phyloP scores from a whole-genome alignment of 2,113 vertebrate genomes.

The Neogale vison region DNA sequence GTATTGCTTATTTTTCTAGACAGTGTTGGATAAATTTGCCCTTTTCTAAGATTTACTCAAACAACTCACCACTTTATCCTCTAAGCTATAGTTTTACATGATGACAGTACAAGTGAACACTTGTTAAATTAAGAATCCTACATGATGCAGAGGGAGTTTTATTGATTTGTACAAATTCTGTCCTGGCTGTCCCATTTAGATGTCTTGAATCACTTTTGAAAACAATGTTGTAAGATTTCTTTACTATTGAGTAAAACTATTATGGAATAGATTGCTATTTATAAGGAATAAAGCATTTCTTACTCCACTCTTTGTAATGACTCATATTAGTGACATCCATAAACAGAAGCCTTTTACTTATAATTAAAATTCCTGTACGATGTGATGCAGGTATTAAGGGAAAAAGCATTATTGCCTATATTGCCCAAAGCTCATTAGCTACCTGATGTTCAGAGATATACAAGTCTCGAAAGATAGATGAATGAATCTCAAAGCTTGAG shows the following conservation, averaged over 20 bases:
- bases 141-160: accelerated
- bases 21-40: background rate
- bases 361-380: conserved; percentile 36
- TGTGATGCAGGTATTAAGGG: background rate
- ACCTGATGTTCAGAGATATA: conserved; percentile 51
- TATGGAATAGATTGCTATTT: background rate
- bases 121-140: background rate
- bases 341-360: background rate
- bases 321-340: background rate
- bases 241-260: background rate
- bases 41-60: background rate
- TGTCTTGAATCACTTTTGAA: background rate
- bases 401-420: background rate
- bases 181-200: background rate
- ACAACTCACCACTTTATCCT: background rate
- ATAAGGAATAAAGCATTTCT: background rate
- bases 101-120: background rate
- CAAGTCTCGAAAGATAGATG: conserved; percentile 3
- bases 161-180: background rate
- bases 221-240: background rate
- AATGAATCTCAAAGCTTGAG: conserved; percentile 20
- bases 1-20: background rate
- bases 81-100: background rate
- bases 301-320: background rate
- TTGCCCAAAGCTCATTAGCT: conserved; percentile 42